Base-by-base conservation (phyloP, 2,113 vertebrate species). In the Centropus bengalensis region DNA sequence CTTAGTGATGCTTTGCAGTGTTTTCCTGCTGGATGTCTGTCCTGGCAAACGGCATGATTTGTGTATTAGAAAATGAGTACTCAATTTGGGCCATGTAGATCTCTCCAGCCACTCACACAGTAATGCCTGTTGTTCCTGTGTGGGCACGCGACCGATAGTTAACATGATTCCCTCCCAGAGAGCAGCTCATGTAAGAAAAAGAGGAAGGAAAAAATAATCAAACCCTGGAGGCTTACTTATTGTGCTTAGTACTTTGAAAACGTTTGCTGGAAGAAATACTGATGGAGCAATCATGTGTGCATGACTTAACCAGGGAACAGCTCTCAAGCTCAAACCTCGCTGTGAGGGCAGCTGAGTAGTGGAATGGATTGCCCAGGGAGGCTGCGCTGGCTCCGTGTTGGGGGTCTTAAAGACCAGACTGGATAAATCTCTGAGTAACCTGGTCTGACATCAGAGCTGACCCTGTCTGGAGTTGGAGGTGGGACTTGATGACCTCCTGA, bases 201-300 rank as follows among this genome's bases (percentile, higher is more conserved):
- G 80, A 56, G 14, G 54, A 89, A 59, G 27, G 7, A 32, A 54
- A 75, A 69, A 82, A 68, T 73, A 17, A 89, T 85, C 60, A 83
- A 71, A 38, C 36, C 60, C 56, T 22, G 6, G 42, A 55, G 83
- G n/a, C 40, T 85, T 82, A 70, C 68, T 93, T 87, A 30, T 93
- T 85, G 55, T 59, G 19, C 80, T 89, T 62, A 89, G 66, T 73
- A 73, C 75, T 93, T 89, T 88, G 67, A 73, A 85, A 73, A 80
- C 45, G 30, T 93, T 88, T 91, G n/a, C 36, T 93, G 92, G 51
- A 66, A 73, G 71, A 63, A 74, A 15, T 32, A 73, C 9, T 66
- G 70, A 38, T 58, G 51, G 82, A 60, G 49, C 49, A 64, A 28
- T 75, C 32, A 14, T 81, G 73, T 45, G 52, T 70, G 33, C 32